Evolutionary conservation across 2,113 vertebrate genomes (phyloP), one percentile per base, ranked within the genome.

Genomic region (Cephalopterus ornatus): DNA sequence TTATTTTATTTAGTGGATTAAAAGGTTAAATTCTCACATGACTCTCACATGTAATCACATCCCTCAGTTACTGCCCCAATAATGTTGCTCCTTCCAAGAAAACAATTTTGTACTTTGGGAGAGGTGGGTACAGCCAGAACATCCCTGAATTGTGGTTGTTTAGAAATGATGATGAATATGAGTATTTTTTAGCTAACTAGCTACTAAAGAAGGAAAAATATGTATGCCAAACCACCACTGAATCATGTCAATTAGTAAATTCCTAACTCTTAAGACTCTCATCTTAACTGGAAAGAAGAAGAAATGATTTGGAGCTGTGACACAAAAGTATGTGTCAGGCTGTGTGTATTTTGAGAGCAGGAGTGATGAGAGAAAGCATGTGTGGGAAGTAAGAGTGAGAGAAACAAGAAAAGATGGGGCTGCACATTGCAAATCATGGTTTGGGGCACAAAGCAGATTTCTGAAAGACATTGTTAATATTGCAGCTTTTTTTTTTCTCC

Each of bases 1-100:
- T 95, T 97, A 94, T 96, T 97, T 98, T 53, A 97, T 98, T 98
- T 96, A 86, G 93, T 20, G 80, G 70, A 96, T 98, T 98, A 97
- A 94, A 93, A 56, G 52, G 4, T 73, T 41, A 77, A 95, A 97
- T 88, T 79, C 86, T 97, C 53, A 17, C 53, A 85, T 95, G 90
- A 95, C 71, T 91, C n/a, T n/a, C n/a, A 75, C 68, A 8, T 76
- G 68, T 67, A 73, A 53, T 79, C 89, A 70, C 90, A 96, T 94
- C 97, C 75, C 81, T 77, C 63, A 73, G 37, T 82, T 94, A 56
- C 56, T 79, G 66, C 58, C 33, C 52, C 63, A 46, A 26, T 81
- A 44, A 53, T 61, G 33, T 63, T 82, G 33, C 78, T 96, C 55
- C 76, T 96, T 97, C 89, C 58, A 92, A 97, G 79, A 93, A 97